These are phyloP conservation scores for Oryzaephilus surinamensis DNA, from an alignment of 1,140 invertebrate genomes.

Conservation along the genomic window DNA sequence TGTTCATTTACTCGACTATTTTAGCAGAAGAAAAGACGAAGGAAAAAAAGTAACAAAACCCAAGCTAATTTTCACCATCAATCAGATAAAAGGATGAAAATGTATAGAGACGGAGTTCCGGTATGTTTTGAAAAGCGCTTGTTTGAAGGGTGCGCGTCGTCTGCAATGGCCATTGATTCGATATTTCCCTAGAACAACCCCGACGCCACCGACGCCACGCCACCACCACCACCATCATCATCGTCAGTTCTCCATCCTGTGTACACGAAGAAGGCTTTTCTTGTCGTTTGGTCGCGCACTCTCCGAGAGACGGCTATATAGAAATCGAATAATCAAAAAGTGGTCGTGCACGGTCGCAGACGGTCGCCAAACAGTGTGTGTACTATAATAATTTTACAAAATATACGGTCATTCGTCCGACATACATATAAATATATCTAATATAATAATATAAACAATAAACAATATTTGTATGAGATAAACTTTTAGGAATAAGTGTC, in stretches of 20 bases:
- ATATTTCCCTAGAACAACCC: no score
- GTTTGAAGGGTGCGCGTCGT: no score
- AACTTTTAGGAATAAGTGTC: neutral
- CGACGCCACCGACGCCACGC: conserved; percentile 4
- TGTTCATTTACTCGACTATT: no score
- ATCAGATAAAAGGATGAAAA: no score
- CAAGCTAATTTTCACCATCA: no score
- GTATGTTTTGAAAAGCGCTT: no score
- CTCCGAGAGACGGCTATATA: conserved; percentile 15
- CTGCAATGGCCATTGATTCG: conserved; percentile 20
- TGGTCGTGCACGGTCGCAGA: conserved; percentile 18
- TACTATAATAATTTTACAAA: neutral
- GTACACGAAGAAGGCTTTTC: conserved; percentile 24
- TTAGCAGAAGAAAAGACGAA: no score
- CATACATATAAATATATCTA: neutral
- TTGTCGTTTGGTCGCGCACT: conserved; percentile 22
- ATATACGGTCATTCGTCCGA: neutral
- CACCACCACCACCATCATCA: conserved; percentile 9
- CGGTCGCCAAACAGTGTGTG: no score
- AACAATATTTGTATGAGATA: neutral
- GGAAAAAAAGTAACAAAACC: no score
- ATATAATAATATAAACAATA: neutral
- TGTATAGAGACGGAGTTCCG: no score
- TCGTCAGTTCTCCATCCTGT: conserved; percentile 18
- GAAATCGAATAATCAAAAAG: conserved; percentile 30